Percentiles rank a stretch among this genome's conserved stretches.
Conservation (phyloP, 2,113 vertebrate species). For the Cercocebus atys region DNA sequence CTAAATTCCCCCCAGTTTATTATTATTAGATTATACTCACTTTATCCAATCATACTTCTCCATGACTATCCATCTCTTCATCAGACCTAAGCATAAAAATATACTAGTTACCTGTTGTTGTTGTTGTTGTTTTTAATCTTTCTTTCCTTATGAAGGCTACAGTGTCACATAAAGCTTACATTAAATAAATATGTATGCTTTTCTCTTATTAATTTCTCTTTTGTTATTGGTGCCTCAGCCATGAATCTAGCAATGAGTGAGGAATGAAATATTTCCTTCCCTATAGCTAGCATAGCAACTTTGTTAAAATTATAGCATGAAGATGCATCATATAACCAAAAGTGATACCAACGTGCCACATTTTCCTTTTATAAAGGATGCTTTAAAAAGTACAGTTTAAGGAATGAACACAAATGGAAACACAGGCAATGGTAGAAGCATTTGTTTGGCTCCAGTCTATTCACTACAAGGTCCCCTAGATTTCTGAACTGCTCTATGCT, state of each 20-base stretch:
- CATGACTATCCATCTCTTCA: background rate
- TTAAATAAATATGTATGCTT: background rate
- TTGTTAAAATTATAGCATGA: background rate
- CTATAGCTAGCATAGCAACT: background rate
- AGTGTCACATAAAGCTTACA: background rate
- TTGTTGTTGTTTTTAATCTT: fast-evolving
- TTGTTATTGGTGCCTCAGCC: background rate
- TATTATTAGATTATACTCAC: background rate
- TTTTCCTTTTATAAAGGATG: background rate
- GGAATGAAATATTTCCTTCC: background rate
- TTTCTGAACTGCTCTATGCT: background rate
- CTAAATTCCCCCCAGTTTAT: background rate
- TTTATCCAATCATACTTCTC: background rate
- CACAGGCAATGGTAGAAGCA: background rate
- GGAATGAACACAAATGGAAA: background rate
- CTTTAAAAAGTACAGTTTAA: background rate
- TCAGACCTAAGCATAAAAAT: background rate
- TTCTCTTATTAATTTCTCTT: background rate
- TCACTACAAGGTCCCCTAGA: background rate
- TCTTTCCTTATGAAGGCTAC: background rate
- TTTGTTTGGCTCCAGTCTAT: background rate
- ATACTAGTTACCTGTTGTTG: background rate
- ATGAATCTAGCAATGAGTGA: background rate
- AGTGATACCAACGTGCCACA: background rate
- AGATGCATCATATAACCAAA: background rate